Evolutionary conservation across 53 echinoderm and acorn worm genomes (phyloP).

Genomic region (Stichopus horrens): DNA sequence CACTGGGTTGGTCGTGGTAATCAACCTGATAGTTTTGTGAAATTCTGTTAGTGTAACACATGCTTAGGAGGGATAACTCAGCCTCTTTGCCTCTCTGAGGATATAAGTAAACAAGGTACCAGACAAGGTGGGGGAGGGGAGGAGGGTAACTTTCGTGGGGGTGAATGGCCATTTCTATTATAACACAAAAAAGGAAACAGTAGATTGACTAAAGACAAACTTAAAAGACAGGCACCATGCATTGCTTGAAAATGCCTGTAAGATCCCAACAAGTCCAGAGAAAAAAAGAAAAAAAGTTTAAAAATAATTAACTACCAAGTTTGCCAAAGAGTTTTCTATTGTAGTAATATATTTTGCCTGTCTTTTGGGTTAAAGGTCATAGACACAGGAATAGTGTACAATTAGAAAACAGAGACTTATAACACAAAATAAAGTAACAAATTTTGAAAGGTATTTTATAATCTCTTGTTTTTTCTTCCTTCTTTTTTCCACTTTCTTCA

Average conservation of each 20-base stretch:
- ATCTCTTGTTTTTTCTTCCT: neutral
- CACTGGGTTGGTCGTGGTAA: no score
- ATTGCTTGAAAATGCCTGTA: neutral
- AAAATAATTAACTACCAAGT: neutral
- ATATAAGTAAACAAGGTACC: no score
- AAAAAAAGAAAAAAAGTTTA: neutral
- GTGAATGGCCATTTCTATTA: no score
- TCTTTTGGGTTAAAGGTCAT: neutral
- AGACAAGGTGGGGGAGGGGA: no score
- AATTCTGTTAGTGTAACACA: no score
- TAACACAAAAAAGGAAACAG: neutral
- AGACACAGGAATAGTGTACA: neutral
- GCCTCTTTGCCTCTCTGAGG: no score
- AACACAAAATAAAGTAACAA: neutral
- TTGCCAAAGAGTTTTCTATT: constrained; percentile 14
- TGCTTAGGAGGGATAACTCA: no score
- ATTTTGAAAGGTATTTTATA: neutral
- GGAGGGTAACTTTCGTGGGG: no score
- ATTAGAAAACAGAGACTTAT: neutral
- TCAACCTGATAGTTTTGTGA: no score
- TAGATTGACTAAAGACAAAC: neutral
- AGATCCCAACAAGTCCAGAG: neutral
- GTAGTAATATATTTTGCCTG: neutral
- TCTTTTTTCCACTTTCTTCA: neutral
- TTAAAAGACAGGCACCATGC: neutral